These are phyloP conservation scores for Nycticorax nycticorax DNA, from an alignment of 2,113 vertebrate species.

Conservation along the genomic window DNA sequence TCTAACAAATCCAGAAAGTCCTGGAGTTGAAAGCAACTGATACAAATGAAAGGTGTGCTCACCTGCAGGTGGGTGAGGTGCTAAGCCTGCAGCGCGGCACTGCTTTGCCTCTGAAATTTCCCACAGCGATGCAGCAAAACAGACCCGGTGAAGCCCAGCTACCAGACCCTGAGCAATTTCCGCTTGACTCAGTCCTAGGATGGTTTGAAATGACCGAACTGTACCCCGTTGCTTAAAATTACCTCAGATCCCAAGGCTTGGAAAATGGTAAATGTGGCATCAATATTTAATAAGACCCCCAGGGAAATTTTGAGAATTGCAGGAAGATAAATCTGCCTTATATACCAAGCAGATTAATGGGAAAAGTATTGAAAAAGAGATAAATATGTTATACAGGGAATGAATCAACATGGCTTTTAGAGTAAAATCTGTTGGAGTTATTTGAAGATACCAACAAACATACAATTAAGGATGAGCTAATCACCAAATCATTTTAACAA, in stretches of 20 bases:
- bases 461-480: neutral
- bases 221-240: neutral
- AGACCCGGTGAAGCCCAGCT: neutral
- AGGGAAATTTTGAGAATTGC: neutral
- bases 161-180: neutral
- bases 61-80: neutral
- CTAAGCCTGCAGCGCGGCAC: neutral
- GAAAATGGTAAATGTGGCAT: neutral
- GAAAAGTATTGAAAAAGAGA: neutral
- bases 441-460: neutral
- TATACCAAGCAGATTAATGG: neutral
- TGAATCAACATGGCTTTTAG: neutral
- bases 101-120: neutral
- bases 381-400: neutral
- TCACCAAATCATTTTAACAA: neutral
- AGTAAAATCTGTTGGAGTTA: neutral
- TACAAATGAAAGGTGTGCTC: neutral
- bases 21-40: neutral
- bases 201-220: neutral
- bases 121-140: neutral
- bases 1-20: neutral
- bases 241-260: neutral
- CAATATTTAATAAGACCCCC: neutral
- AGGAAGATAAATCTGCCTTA: neutral
- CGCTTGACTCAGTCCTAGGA: neutral